These are phyloP conservation scores for Peromyscus polionotus DNA, from an alignment of 2,113 vertebrate genomes.

Conservation along the genomic window DNA sequence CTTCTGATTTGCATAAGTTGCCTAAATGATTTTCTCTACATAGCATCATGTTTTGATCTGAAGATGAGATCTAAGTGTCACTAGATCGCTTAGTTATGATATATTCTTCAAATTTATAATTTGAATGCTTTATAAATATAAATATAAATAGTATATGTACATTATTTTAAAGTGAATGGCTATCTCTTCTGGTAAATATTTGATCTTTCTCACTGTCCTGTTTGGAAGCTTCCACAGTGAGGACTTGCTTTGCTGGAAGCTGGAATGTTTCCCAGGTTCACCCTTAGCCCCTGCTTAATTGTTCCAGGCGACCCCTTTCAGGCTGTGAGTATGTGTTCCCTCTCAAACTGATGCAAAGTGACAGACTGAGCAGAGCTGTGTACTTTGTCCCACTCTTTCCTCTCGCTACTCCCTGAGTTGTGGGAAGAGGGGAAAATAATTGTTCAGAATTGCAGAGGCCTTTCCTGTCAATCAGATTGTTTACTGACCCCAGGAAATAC, in stretches of 20 bases:
- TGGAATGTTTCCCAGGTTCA: constrained; percentile 64
- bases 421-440: constrained; percentile 66
- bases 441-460: constrained; percentile 69
- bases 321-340: constrained; percentile 49
- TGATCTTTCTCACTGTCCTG: neutral
- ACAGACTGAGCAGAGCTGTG: constrained; percentile 70
- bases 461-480: constrained; percentile 54
- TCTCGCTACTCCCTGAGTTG: constrained; percentile 52
- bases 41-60: neutral
- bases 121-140: neutral
- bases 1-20: neutral
- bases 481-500: constrained; percentile 47
- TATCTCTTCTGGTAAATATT: neutral
- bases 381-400: constrained; percentile 33
- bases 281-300: constrained; percentile 55
- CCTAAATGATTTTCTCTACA: neutral
- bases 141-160: neutral
- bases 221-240: neutral
- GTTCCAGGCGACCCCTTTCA: constrained; percentile 51
- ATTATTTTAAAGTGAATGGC: neutral
- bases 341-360: constrained; percentile 78
- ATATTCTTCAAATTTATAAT: neutral
- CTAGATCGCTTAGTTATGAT: neutral
- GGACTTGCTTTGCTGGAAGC: neutral
- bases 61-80: neutral